These are phyloP conservation scores for Drosophila setosimentum DNA, from an alignment of 2,888 invertebrate genomes.

Conservation along the genomic window DNA sequence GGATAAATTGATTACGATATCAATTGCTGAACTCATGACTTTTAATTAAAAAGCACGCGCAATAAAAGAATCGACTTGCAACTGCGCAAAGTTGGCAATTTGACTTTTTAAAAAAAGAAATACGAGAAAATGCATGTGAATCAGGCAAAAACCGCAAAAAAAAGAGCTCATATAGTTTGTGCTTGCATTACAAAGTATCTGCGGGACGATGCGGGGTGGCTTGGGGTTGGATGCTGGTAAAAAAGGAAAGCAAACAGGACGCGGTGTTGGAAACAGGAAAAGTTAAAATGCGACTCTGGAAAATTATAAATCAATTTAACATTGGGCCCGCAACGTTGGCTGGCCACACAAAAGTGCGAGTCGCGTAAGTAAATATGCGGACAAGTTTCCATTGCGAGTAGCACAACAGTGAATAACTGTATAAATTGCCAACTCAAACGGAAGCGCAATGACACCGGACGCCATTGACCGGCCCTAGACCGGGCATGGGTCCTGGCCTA, in stretches of 20 bases:
- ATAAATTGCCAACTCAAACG: slow-evolving; percentile 80
- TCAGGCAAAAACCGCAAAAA: slow-evolving; percentile 26
- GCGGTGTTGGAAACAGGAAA: slow-evolving; percentile 62
- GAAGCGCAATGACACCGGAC: slow-evolving; percentile 80
- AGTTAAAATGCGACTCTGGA: slow-evolving; percentile 72
- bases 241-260: slow-evolving; percentile 56
- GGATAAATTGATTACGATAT: slow-evolving; percentile 73
- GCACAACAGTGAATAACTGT: slow-evolving; percentile 59
- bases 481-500: slow-evolving; percentile 23
- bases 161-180: slow-evolving; percentile 16
- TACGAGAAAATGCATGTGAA: slow-evolving; percentile 35
- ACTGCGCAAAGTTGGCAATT: slow-evolving; percentile 56
- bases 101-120: slow-evolving; percentile 55
- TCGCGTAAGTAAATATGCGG: slow-evolving; percentile 75
- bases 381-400: slow-evolving; percentile 60
- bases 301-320: slow-evolving; percentile 80
- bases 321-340: slow-evolving; percentile 42
- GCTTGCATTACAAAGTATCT: slow-evolving; percentile 17
- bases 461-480: slow-evolving; percentile 67
- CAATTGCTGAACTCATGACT: slow-evolving; percentile 74
- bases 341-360: slow-evolving; percentile 58
- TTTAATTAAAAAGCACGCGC: slow-evolving; percentile 68
- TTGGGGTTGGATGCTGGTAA: slow-evolving; percentile 2
- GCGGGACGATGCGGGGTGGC: background rate
- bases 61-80: slow-evolving; percentile 40